Base-by-base conservation (phyloP, 2,113 vertebrate genomes). In the Sorex fumeus region DNA sequence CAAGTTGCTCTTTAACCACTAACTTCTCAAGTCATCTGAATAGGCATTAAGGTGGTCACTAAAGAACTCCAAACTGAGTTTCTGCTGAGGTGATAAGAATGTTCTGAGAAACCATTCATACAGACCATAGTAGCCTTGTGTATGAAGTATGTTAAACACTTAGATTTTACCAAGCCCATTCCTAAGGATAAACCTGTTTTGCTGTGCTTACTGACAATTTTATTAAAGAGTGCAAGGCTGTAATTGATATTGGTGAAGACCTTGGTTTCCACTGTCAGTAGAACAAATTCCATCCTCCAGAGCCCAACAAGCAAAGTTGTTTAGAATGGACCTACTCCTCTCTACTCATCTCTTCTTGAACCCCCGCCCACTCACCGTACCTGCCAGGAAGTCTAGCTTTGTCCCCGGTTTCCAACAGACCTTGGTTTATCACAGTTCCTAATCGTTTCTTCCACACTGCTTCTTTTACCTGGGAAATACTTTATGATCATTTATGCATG, bases 101-200 rank as follows among this genome's bases (percentile, higher is more conserved):
- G 77, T 84, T 36, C 80, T 70, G 62, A 84, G 43, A 91, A 83
- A 77, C 18, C n/a, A 15, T 75, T 87, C 34, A 60, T 27, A 60
- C 47, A 45, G 27, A 13, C 72, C 43, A 4, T 50, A 70, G 13
- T 83, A 71, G 25, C 9, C 25, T 45, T 70, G 30, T 43, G 47
- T 5, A 32, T 23, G n/a, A 91, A 88, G n/a, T 28, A 57, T 82
- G 21, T 66, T 76, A 40, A 93, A 77, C 27, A 36, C 45, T 19
- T 8, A 8, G 25, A 79, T 81, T 81, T 70, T 30, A 66, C 0
- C 43, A 71, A 82, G 76, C 40, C 80, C 66, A 28, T 72, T 40
- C 32, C 36, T 87, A 21, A 32, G 23, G 23, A n/a, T 50, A 75
- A 75, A 81, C 74, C 66, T n/a, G 25, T 78, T 95, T 57, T 32